These are phyloP conservation scores for Rhipidura dahli DNA, from an alignment of 2,113 vertebrate species.

Conservation along the genomic window DNA sequence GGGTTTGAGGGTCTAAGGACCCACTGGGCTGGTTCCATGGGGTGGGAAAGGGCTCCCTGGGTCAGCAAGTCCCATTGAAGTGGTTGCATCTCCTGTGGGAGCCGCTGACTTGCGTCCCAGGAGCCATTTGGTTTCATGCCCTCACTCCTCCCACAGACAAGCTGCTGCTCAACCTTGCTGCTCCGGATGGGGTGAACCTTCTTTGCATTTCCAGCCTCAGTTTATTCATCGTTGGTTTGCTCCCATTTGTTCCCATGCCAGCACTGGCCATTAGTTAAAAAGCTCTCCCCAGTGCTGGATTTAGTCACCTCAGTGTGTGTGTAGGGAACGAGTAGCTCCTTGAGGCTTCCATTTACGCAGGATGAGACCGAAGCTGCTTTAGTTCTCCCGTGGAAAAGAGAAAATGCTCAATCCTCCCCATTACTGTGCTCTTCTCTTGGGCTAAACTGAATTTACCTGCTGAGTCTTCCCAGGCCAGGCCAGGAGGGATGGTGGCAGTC, in stretches of 20 bases:
- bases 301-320: not conserved
- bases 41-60: not conserved
- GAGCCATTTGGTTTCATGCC: not conserved
- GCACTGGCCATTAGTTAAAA: not conserved
- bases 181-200: not conserved
- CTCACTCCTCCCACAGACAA: not conserved
- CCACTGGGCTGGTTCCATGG: not conserved
- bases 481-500: not conserved
- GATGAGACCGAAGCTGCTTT: not conserved
- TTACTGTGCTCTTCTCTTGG: not conserved
- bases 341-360: not conserved
- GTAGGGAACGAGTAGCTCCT: not conserved
- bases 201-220: not conserved
- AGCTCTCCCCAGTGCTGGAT: not conserved
- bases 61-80: not conserved
- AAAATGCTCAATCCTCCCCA: not conserved
- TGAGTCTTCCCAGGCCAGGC: not conserved
- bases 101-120: not conserved
- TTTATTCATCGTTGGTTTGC: constrained; percentile 12
- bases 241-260: not conserved
- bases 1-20: not conserved
- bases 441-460: not conserved
- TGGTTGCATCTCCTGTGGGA: not conserved
- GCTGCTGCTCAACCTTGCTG: constrained; percentile 5
- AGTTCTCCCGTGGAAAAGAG: not conserved